These are phyloP conservation scores for Lutjanus campechanus DNA, from an alignment of 2,797 vertebrate species.

Conservation along the genomic window DNA sequence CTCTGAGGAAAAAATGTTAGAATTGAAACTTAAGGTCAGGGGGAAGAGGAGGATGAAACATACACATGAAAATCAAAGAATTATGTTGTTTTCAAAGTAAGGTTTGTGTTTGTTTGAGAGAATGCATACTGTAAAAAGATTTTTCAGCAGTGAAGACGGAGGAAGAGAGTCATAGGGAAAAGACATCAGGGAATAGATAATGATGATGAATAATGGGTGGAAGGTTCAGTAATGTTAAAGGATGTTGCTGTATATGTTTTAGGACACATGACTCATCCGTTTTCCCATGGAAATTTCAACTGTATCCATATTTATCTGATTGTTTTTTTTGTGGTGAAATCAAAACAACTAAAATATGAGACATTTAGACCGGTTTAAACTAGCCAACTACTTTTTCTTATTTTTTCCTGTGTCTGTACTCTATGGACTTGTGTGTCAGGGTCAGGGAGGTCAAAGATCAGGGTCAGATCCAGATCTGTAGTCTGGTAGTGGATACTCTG, in stretches of 20 bases:
- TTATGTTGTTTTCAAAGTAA: no score
- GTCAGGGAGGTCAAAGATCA: background rate
- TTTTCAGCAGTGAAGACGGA: background rate
- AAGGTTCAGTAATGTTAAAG: conserved; percentile 21
- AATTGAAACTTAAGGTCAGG: background rate
- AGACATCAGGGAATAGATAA: conserved; percentile 3
- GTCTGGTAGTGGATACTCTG: background rate
- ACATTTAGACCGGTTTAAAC: background rate
- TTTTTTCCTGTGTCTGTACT: background rate
- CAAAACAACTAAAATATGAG: background rate
- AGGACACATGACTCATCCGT: background rate
- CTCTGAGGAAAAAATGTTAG: background rate
- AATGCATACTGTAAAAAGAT: background rate
- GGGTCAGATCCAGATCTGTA: background rate
- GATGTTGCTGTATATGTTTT: conserved; percentile 1
- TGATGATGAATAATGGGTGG: conserved; percentile 16
- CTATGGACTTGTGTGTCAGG: background rate
- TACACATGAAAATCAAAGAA: no score
- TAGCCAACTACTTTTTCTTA: background rate
- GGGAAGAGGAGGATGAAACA: no score
- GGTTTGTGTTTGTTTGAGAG: background rate
- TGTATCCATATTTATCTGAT: background rate
- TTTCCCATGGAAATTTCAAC: conserved; percentile 2
- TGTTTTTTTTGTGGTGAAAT: background rate
- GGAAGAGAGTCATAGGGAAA: background rate